Percentiles rank a stretch among this genome's conserved stretches.
These are phyloP conservation scores for Mimumesa dahlbomi DNA, from an alignment of 2,888 invertebrate genomes.

Conservation along the genomic window DNA sequence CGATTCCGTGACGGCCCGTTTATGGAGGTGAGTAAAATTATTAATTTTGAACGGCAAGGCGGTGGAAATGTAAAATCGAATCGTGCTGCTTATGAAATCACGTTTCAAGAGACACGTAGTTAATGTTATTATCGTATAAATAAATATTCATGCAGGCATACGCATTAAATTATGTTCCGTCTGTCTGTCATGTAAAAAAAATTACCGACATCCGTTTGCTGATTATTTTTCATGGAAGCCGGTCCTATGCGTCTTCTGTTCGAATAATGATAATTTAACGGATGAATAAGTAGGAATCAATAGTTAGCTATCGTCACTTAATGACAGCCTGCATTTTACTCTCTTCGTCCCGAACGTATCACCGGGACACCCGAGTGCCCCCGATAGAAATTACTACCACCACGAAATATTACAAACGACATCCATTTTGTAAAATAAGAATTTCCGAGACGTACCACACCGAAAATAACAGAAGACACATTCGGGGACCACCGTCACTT, in stretches of 20 bases:
- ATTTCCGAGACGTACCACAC: too few species aligned
- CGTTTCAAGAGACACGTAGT: slow-evolving; percentile 30
- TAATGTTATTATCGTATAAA: not conserved
- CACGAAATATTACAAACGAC: too few species aligned
- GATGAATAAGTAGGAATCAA: slow-evolving; percentile 55
- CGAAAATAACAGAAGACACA: too few species aligned
- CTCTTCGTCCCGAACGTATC: not conserved
- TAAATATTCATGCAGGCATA: slow-evolving; percentile 25
- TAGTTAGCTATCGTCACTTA: not conserved
- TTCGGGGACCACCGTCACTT: too few species aligned
- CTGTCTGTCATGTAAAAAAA: slow-evolving; percentile 57
- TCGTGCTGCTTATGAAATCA: not conserved
- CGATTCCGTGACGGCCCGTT: too few species aligned
- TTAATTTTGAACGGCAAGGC: not conserved
- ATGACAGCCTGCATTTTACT: slow-evolving; percentile 22
- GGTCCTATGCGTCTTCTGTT: slow-evolving; percentile 60
- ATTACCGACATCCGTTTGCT: slow-evolving; percentile 74
- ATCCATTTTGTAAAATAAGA: too few species aligned
- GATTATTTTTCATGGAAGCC: slow-evolving; percentile 76
- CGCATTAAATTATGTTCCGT: slow-evolving; percentile 25
- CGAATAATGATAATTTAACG: slow-evolving; percentile 67
- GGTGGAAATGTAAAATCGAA: not conserved
- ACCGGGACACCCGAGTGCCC: not conserved
- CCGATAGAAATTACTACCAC: too few species aligned
- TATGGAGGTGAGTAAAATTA: slow-evolving; percentile 13